These are phyloP conservation scores for Venturia canescens DNA, from an alignment of 1,140 invertebrate species.

Conservation along the genomic window DNA sequence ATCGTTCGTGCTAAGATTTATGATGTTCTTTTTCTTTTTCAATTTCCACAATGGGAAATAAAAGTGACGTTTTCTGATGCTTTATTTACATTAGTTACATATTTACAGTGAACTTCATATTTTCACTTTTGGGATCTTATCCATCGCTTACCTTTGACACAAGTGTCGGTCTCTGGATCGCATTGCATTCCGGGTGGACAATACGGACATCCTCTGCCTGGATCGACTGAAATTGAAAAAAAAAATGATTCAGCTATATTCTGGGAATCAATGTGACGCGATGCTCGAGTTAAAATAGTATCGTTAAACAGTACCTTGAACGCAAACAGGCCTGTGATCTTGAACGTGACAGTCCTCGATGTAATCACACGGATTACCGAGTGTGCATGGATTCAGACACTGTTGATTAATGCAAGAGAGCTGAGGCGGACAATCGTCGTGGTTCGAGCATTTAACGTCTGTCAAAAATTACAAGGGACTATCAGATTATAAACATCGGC, in stretches of 20 bases:
- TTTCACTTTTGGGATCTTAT: conserved; percentile 31
- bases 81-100: conserved; percentile 70
- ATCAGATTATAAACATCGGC: conserved; percentile 36
- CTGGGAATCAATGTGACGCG: neutral
- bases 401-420: conserved; percentile 87
- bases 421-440: conserved; percentile 84
- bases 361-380: conserved; percentile 82
- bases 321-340: conserved; percentile 87
- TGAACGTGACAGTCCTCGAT: conserved; percentile 86
- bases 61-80: conserved; percentile 20
- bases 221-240: conserved; percentile 58
- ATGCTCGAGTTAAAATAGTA: conserved; percentile 23
- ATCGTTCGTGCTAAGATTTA: neutral
- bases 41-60: neutral
- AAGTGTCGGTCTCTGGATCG: conserved; percentile 85
- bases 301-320: conserved; percentile 79
- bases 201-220: conserved; percentile 81
- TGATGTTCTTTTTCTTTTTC: neutral
- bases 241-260: neutral
- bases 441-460: conserved; percentile 84
- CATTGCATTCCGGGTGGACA: conserved; percentile 86
- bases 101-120: conserved; percentile 61
- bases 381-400: conserved; percentile 86
- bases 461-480: conserved; percentile 62
- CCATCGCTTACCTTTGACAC: conserved; percentile 82